Evolutionary conservation across 2,888 invertebrate species (phyloP), one percentile per base, ranked within the genome.

Genomic region (Caenorhabditis macrosperma): DNA sequence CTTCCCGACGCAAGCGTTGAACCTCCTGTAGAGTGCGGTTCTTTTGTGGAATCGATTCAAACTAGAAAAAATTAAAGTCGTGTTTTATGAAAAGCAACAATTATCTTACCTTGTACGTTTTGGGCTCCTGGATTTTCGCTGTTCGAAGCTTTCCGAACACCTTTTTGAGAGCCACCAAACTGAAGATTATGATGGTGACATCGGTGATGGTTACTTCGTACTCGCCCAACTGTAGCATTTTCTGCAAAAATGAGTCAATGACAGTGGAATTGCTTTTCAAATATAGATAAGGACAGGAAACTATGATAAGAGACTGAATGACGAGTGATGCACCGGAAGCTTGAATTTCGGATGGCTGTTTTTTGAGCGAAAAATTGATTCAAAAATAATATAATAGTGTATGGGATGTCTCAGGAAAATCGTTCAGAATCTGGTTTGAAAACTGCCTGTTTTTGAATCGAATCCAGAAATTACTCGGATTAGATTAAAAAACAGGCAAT

Each of bases 21-120:
- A 89, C 66, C 60, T 89, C 82, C 12, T 83, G 83, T n/a, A 87
- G 57, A 0, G 88, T 89, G 81, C 89, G 79, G 75, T 89, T 87
- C 64, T 81, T 82, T 74, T 79, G 82, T 48, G 69, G 64, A 1
- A 89, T 22, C 0, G 85, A 83, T 20, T 48, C 44, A 1, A 44
- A 10, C 79, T 75, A 26, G 41, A 68, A 72, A 59, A 50, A 22
- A n/a, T n/a, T n/a, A n/a, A n/a, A n/a, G n/a, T n/a, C n/a, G n/a
- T n/a, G n/a, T 15, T 2, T 3, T 33, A 44, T 30, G 15, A 26
- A 17, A 28, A 1, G 44, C 26, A 46, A 20, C 17, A 41, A 61
- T 17, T 20, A 1, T 30, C 35, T 44, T 26, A 69, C 75, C 67
- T 66, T 17, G 48, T 57, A 57, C 48, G 41, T 55, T 3, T 7